Conservation (phyloP, 2,797 vertebrate species). For the Ibycter americanus region DNA sequence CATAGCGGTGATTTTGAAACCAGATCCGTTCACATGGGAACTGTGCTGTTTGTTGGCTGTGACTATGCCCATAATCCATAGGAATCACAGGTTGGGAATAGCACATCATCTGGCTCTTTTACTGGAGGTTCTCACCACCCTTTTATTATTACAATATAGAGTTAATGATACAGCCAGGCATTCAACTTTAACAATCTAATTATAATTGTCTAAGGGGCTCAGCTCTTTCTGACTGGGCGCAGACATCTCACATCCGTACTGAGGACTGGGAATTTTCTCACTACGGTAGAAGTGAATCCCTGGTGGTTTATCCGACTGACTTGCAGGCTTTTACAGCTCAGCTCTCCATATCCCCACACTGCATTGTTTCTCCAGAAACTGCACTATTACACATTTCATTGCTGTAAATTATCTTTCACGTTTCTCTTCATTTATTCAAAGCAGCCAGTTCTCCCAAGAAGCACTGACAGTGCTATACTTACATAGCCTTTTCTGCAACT, state of each 20-base stretch:
- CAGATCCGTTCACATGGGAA: background rate
- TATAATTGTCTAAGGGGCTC: background rate
- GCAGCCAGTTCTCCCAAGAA: background rate
- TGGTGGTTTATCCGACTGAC: background rate
- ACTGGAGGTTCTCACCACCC: background rate
- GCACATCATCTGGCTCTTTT: background rate
- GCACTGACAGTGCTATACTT: background rate
- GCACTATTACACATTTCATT: background rate
- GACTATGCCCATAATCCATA: background rate
- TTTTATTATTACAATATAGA: slow-evolving; percentile 41
- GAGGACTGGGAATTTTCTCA: background rate
- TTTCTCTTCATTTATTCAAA: background rate
- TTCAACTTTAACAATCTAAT: background rate
- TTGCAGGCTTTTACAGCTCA: background rate
- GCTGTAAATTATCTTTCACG: background rate
- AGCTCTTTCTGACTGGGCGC: background rate
- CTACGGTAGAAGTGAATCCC: background rate
- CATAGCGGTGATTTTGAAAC: background rate
- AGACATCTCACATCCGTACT: background rate
- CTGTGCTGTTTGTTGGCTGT: background rate
- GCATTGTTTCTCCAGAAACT: background rate
- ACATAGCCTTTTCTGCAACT: background rate
- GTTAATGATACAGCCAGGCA: background rate
- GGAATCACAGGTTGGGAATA: background rate
- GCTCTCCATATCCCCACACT: background rate